phyloP scores from a whole-genome alignment of 2,113 vertebrate genomes.

The Marmota monax region DNA sequence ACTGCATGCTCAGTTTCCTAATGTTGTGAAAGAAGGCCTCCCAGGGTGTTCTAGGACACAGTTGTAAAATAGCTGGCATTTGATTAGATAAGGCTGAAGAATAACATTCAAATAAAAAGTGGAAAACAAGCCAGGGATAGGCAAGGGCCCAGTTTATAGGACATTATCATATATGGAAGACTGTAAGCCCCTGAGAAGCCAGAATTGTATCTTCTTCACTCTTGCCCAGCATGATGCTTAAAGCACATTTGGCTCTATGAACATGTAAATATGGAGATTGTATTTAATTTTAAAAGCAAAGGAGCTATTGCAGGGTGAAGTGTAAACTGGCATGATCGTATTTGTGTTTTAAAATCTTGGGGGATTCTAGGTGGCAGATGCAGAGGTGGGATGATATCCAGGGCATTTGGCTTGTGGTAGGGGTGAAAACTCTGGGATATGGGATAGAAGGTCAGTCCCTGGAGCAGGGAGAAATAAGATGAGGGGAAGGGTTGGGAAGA shows the following conservation, averaged over 20 bases:
- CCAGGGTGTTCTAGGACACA: not conserved
- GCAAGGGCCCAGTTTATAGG: not conserved
- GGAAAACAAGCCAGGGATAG: not conserved
- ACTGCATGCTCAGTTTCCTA: not conserved
- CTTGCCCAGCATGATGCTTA: not conserved
- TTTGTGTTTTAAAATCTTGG: not conserved
- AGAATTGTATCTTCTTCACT: not conserved
- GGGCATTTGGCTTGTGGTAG: fast-evolving
- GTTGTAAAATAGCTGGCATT: not conserved
- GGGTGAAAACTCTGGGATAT: not conserved
- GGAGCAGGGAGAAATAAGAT: not conserved
- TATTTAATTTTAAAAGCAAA: not conserved
- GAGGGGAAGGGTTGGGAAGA: too few species aligned
- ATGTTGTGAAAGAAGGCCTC: not conserved
- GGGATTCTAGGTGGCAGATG: not conserved
- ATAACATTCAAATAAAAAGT: not conserved
- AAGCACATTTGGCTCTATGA: not conserved
- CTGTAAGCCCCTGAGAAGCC: not conserved
- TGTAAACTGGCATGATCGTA: not conserved
- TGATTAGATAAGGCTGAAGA: not conserved
- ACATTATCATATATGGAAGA: too few species aligned
- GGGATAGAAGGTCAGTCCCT: fast-evolving
- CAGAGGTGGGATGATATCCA: not conserved
- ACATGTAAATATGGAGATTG: not conserved
- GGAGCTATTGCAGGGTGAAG: not conserved